phyloP scores from a whole-genome alignment of 2,888 invertebrate genomes.

The Beris morrisii region DNA sequence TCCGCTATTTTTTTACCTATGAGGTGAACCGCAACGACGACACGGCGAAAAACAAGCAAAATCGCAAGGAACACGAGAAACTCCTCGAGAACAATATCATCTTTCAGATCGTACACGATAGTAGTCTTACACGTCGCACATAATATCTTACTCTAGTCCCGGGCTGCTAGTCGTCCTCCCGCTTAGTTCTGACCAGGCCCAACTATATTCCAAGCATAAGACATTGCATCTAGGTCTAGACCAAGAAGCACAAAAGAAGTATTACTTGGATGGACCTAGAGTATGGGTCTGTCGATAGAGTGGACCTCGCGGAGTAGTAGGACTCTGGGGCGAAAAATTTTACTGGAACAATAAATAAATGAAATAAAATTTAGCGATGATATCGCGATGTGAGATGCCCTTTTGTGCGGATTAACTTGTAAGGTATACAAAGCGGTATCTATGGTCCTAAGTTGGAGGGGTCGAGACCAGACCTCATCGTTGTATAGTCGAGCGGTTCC shows the following conservation, averaged over 20 bases:
- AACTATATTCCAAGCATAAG: background rate
- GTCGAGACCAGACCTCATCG: conserved; percentile 14
- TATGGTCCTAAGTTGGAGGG: conserved; percentile 13
- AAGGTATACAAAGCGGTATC: conserved; percentile 24
- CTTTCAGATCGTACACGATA: conserved; percentile 32
- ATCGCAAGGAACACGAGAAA: conserved; percentile 27
- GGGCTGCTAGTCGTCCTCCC: background rate
- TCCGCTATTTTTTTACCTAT: too few species aligned
- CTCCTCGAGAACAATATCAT: conserved; percentile 31
- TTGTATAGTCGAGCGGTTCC: conserved; percentile 14
- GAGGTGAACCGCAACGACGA: background rate
- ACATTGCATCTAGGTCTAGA: conserved; percentile 10
- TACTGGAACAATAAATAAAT: conserved; percentile 30
- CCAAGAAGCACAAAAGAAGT: conserved; percentile 19
- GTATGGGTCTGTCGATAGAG: too few species aligned
- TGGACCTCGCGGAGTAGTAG: background rate
- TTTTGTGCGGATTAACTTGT: conserved; percentile 32
- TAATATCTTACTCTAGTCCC: conserved; percentile 29
- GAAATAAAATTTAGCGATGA: conserved; percentile 28
- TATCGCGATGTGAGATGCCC: conserved; percentile 23
- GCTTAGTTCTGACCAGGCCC: background rate
- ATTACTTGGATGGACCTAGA: conserved; percentile 1
- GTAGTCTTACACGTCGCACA: conserved; percentile 20
- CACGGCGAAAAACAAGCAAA: conserved; percentile 9
- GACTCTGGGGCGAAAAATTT: conserved; percentile 10